Evolutionary conservation across 2,797 vertebrate species (phyloP).

Genomic region (Neomorphus geoffroyi): DNA sequence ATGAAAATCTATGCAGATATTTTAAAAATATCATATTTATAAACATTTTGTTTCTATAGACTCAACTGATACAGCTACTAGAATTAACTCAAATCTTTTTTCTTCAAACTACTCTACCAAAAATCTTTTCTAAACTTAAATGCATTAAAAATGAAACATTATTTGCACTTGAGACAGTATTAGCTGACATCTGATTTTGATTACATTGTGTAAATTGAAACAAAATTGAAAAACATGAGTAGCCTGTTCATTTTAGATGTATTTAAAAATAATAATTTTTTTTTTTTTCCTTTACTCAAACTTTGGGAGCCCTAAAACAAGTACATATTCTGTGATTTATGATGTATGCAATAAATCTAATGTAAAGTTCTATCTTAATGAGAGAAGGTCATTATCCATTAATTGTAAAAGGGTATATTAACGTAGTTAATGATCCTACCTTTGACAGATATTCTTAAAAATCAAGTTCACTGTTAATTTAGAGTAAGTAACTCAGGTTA

Average conservation of each 20-base stretch:
- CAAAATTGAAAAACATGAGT: not conserved
- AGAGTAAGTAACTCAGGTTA: not conserved
- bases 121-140: not conserved
- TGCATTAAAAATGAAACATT: not conserved
- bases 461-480: not conserved
- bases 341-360: not conserved
- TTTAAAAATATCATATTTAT: not conserved
- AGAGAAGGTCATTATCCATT: not conserved
- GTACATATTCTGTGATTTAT: not conserved
- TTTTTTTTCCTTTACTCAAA: not conserved
- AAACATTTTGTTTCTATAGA: not conserved
- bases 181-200: not conserved
- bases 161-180: not conserved
- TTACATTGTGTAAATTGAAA: not conserved
- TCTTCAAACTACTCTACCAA: not conserved
- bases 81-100: not conserved
- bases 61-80: not conserved
- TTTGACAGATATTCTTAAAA: not conserved
- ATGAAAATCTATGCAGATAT: not conserved
- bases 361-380: not conserved
- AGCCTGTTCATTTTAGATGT: not conserved
- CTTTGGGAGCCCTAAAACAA: not conserved
- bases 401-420: constrained; percentile 2
- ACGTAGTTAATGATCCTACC: not conserved
- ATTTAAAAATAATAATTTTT: not conserved